phyloP scores from a whole-genome alignment of 2,888 invertebrate genomes.

The Xylota sylvarum region DNA sequence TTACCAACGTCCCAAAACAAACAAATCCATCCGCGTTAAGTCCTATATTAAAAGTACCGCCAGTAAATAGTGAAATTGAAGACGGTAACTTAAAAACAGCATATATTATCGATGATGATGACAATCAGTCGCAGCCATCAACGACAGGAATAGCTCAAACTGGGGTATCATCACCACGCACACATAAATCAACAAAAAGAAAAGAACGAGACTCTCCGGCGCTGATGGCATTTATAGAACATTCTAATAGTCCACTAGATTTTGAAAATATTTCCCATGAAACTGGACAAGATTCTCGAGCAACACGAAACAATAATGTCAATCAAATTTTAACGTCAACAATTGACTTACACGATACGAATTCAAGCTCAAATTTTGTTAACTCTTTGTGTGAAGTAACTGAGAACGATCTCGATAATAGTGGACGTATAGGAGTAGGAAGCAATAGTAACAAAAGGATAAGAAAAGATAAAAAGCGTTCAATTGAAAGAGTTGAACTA shows the following conservation, averaged over 20 bases:
- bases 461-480: slow-evolving; percentile 80
- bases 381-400: slow-evolving; percentile 40
- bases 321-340: slow-evolving; percentile 61
- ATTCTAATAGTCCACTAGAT: slow-evolving; percentile 55
- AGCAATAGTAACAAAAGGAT: slow-evolving; percentile 78
- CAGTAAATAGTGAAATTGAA: slow-evolving; percentile 1
- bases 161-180: slow-evolving; percentile 50
- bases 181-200: slow-evolving; percentile 67
- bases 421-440: slow-evolving; percentile 10
- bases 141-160: slow-evolving; percentile 33
- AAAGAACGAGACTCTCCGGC: slow-evolving; percentile 63
- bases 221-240: slow-evolving; percentile 45
- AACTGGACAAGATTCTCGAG: slow-evolving; percentile 17
- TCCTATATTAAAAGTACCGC: slow-evolving; percentile 34
- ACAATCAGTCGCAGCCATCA: slow-evolving; percentile 54
- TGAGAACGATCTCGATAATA: slow-evolving; percentile 19
- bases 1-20: slow-evolving; percentile 47
- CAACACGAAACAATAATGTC: slow-evolving; percentile 18
- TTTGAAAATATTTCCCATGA: slow-evolving; percentile 50
- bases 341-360: slow-evolving; percentile 82
- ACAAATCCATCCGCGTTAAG: slow-evolving; percentile 39
- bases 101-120: slow-evolving; percentile 57
- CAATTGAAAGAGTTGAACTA: slow-evolving; percentile 43
- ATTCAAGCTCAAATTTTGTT: slow-evolving; percentile 81
- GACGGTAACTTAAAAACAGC: slow-evolving; percentile 22